These are phyloP conservation scores for Phoxinus dragarum DNA, from an alignment of 2,797 vertebrate species.

Conservation along the genomic window DNA sequence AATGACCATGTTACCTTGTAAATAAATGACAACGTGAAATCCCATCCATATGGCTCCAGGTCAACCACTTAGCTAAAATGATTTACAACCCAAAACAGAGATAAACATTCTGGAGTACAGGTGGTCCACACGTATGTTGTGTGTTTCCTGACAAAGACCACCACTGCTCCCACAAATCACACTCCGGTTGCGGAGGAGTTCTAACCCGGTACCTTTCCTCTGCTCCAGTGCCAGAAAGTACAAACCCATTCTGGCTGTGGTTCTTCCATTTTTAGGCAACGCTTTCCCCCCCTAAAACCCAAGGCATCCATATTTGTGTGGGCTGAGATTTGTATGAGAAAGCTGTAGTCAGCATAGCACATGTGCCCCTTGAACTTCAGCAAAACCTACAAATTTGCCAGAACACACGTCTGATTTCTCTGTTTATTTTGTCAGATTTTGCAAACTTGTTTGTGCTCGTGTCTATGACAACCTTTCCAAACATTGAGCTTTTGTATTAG, in stretches of 20 bases:
- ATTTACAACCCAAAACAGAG: conserved; percentile 30
- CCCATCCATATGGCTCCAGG: conserved; percentile 33
- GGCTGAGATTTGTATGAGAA: conserved; percentile 69
- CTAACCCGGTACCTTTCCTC: conserved; percentile 37
- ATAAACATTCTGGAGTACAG: conserved; percentile 42
- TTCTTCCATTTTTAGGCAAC: conserved; percentile 82
- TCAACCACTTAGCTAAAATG: conserved; percentile 32
- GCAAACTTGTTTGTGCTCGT: not conserved
- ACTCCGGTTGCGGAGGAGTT: conserved; percentile 22
- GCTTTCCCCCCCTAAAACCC: conserved; percentile 50
- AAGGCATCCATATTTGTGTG: conserved; percentile 77
- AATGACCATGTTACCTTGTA: conserved; percentile 40
- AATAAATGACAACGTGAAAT: conserved; percentile 39
- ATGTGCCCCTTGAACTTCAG: conserved; percentile 8
- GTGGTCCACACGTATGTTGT: conserved; percentile 27
- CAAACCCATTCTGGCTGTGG: conserved; percentile 66
- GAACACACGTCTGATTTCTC: not conserved
- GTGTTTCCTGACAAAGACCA: conserved; percentile 28
- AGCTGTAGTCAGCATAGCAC: conserved; percentile 65
- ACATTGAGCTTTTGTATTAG: conserved; percentile 37
- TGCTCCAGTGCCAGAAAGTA: conserved; percentile 60
- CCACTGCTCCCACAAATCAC: conserved; percentile 33
- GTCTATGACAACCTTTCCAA: conserved; percentile 14
- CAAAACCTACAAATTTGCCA: conserved; percentile 14
- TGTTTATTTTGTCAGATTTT: conserved; percentile 32